A percentile compares a stretch with the other conserved stretches of the same genome.
These are phyloP conservation scores for Pseudomyrmex gracilis DNA, from an alignment of 1,140 invertebrate genomes.

Conservation along the genomic window DNA sequence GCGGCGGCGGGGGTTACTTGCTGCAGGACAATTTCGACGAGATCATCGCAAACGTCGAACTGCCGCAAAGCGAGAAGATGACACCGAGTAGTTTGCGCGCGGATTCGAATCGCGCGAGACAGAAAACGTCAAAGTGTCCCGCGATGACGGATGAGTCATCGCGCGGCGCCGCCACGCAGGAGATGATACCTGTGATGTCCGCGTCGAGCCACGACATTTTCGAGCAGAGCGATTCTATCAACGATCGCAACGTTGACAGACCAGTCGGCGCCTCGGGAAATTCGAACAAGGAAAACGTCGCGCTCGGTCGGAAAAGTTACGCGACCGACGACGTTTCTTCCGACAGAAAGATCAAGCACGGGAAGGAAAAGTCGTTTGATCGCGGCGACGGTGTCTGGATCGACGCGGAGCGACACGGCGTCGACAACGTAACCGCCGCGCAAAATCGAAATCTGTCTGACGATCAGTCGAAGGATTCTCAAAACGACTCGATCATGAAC, in stretches of 20 bases:
- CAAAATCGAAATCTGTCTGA: no score
- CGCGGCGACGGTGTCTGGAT: no score
- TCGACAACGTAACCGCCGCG: no score
- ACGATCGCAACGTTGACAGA: neutral
- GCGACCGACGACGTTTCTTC: neutral
- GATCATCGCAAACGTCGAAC: constrained; percentile 48
- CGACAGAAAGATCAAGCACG: neutral
- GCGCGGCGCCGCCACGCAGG: neutral
- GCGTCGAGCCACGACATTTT: constrained; percentile 36
- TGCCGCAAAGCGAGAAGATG: constrained; percentile 26
- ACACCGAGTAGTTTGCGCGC: neutral
- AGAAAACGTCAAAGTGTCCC: constrained; percentile 15
- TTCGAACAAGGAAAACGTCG: constrained; percentile 53
- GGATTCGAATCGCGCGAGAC: constrained; percentile 10
- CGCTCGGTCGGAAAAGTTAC: no score
- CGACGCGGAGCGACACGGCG: no score
- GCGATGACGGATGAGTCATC: constrained; percentile 27
- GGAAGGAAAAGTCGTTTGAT: neutral
- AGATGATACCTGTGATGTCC: constrained; percentile 10
- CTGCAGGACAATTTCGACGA: constrained; percentile 65
- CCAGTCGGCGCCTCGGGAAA: neutral
- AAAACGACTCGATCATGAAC: constrained; percentile 67
- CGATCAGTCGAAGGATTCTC: neutral
- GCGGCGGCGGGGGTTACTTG: neutral
- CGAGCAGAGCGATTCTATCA: neutral